Evolutionary conservation across 2,888 invertebrate species (phyloP).

Genomic region (Loripinus fragilis): DNA sequence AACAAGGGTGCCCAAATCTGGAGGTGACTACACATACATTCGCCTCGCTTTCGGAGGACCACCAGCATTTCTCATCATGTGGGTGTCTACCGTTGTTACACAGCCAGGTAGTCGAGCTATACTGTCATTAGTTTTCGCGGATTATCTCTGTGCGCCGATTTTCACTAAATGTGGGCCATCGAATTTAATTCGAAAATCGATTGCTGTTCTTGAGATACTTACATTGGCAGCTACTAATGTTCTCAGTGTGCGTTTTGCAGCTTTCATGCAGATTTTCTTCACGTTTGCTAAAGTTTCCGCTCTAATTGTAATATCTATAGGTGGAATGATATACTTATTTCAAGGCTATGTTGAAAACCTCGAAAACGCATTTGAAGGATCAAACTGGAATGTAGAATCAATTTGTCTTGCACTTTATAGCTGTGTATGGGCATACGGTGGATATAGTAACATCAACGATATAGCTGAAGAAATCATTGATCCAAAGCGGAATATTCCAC

Average conservation of each 20-base stretch:
- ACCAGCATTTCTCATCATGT: constrained; percentile 85
- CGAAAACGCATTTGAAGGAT: constrained; percentile 51
- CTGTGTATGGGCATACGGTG: constrained; percentile 61
- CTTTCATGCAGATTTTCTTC: constrained; percentile 96
- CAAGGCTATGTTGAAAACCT: constrained; percentile 48
- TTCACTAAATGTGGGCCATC: constrained; percentile 68
- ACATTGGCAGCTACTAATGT: constrained; percentile 96
- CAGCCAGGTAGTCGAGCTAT: constrained; percentile 81
- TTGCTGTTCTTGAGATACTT: constrained; percentile 80
- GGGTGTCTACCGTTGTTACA: constrained; percentile 59
- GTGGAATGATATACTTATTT: constrained; percentile 45
- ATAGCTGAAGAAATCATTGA: constrained; percentile 51
- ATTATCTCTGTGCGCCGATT: constrained; percentile 67
- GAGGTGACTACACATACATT: constrained; percentile 91
- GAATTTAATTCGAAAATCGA: constrained; percentile 48
- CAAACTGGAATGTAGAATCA: constrained; percentile 41
- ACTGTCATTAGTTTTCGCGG: constrained; percentile 83
- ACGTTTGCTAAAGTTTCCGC: constrained; percentile 92
- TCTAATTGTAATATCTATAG: constrained; percentile 45
- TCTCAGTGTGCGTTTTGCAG: constrained; percentile 96
- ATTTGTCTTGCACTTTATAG: constrained; percentile 54
- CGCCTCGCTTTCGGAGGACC: constrained; percentile 83
- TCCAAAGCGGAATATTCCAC: constrained; percentile 54
- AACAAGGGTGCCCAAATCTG: constrained; percentile 90
- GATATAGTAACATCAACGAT: constrained; percentile 64